Evolutionary conservation across 2,888 invertebrate genomes (phyloP), one percentile per base, ranked within the genome.

Genomic region (Bugula neritina): DNA sequence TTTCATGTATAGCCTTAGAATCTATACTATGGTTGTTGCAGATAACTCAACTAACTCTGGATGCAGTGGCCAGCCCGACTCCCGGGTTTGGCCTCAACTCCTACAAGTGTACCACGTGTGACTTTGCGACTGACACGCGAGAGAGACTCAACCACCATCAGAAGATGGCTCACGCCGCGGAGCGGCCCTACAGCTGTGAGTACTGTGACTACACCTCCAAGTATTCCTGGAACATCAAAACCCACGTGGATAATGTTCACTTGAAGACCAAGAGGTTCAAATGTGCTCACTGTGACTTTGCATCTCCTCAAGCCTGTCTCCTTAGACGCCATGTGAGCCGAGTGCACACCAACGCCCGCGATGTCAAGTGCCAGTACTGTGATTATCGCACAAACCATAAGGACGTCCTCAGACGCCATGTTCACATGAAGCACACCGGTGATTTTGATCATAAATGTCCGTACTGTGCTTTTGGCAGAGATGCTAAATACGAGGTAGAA

Each of bases 401-500:
- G 31, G 63, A 63, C 31, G 63, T 63, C 13, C 31, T 63, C 29
- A 63, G 27, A 63, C 63, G 63, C 31, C 63, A 63, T 31, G 63
- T 63, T 5, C 63, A 63, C n/a, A 63, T 63, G 63, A 63, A 63
- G 31, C 63, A 63, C n/a, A 63, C 63, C 10, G 63, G 63, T 17
- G 63, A 63, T 13, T 63, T 63, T 63, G 63, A 63, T 31, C 63
- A 63, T n/a, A 63, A 63, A 27, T 63, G 63, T 63, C 63, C 63
- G 29, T 31, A 63, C 31, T 63, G 63, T n/a, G 31, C 63, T 2
- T 63, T 25, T 31, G 63, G 63, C 27, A 2, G 63, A 29, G 63
- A 63, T 31, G 63, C 63, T 17, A 63, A 63, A n/a, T 63, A 63
- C 31, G 63, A 63, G 34, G 63, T 63, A 3, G 63, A 63, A 63